Conservation (phyloP, 2,113 vertebrate species). For the Barbus barbus region DNA sequence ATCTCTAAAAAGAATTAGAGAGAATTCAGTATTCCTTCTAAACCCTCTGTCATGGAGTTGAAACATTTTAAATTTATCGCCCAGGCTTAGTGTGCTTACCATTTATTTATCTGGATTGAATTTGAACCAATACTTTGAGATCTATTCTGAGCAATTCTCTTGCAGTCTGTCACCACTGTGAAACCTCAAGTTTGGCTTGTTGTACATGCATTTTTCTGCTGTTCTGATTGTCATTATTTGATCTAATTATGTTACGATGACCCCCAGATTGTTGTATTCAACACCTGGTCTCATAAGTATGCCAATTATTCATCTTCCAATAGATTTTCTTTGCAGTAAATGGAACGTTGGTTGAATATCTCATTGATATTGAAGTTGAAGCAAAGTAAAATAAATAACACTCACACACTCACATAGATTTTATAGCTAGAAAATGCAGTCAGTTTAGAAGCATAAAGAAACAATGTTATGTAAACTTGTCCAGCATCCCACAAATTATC, state of each 20-base stretch:
- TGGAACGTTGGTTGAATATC: too few relatives aligned
- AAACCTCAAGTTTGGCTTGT: background rate
- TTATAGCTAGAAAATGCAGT: background rate
- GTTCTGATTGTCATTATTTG: background rate
- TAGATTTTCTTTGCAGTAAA: slow-evolving; percentile 7
- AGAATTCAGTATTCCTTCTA: too few relatives aligned
- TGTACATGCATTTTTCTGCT: background rate
- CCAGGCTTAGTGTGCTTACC: background rate
- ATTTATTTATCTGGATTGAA: background rate
- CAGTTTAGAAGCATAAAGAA: background rate
- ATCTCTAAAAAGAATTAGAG: too few relatives aligned
- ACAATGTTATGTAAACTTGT: background rate
- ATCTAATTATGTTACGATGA: background rate
- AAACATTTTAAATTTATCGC: background rate
- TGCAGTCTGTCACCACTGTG: background rate
- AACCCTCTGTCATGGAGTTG: background rate
- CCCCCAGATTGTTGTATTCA: background rate
- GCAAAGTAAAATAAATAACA: background rate
- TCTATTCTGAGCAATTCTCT: background rate
- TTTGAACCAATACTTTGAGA: too few relatives aligned
- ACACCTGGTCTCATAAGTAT: background rate
- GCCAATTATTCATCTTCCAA: background rate
- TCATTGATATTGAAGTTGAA: too few relatives aligned
- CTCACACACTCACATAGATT: too few relatives aligned
- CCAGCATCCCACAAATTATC: background rate